These are phyloP conservation scores for Rutpela maculata DNA, from an alignment of 2,888 invertebrate species.

Conservation along the genomic window DNA sequence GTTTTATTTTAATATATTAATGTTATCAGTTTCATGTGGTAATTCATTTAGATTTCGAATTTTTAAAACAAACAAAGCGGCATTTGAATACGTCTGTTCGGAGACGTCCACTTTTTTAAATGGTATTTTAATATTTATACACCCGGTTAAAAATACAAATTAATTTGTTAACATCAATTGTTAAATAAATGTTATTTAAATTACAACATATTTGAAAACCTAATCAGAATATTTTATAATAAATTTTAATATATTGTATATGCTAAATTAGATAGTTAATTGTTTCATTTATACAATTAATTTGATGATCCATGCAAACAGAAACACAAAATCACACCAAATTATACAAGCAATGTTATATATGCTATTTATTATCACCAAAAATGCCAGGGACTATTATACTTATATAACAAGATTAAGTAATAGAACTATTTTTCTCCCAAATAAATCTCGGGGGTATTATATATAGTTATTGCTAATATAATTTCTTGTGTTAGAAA, in stretches of 20 bases:
- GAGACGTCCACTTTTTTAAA: constrained; percentile 54
- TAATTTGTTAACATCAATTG: constrained; percentile 54
- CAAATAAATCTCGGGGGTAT: no score
- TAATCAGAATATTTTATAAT: constrained; percentile 61
- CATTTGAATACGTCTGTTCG: constrained; percentile 50
- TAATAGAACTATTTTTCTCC: no score
- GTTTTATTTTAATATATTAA: constrained; percentile 49
- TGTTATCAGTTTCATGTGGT: constrained; percentile 38
- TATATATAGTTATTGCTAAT: no score
- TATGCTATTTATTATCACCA: no score
- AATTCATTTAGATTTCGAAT: constrained; percentile 45
- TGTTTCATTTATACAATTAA: constrained; percentile 45
- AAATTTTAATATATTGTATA: constrained; percentile 61
- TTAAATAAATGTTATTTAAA: constrained; percentile 62
- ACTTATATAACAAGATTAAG: no score
- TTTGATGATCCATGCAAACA: constrained; percentile 33
- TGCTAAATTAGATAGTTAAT: constrained; percentile 58
- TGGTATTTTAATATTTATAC: constrained; percentile 50
- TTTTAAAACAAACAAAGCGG: constrained; percentile 51
- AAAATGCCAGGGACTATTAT: no score
- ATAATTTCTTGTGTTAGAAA: no score
- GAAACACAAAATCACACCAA: not conserved
- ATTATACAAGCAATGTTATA: not conserved
- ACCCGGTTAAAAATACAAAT: constrained; percentile 31
- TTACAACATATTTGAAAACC: constrained; percentile 57